Conservation (phyloP, 2,888 invertebrate species). For the Tribolium freemani region DNA sequence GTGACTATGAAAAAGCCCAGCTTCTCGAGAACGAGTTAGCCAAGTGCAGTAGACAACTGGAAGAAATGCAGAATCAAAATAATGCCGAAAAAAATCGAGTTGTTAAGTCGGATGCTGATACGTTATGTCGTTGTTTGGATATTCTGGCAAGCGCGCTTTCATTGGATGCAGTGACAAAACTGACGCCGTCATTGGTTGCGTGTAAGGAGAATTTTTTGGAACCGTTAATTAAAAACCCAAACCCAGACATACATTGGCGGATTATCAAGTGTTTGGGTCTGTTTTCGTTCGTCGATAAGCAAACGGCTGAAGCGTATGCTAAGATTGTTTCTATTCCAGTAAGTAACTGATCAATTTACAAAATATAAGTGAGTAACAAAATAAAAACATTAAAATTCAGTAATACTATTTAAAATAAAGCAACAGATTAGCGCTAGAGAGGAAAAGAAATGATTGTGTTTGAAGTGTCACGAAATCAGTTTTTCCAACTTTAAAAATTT, state of each 20-base stretch:
- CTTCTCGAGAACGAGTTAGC: slow-evolving; percentile 49
- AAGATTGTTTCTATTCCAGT: slow-evolving; percentile 55
- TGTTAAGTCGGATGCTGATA: slow-evolving; percentile 50
- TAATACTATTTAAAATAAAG: too few relatives aligned
- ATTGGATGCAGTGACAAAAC: slow-evolving; percentile 31
- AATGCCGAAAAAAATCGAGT: slow-evolving; percentile 33
- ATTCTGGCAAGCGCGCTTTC: slow-evolving; percentile 49
- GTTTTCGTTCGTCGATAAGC: slow-evolving; percentile 51
- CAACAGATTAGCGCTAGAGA: too few relatives aligned
- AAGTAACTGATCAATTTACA: slow-evolving; percentile 28
- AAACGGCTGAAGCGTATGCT: slow-evolving; percentile 48
- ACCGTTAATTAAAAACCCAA: slow-evolving; percentile 47
- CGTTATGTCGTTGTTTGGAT: slow-evolving; percentile 52
- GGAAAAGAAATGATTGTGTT: too few relatives aligned
- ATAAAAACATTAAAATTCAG: too few relatives aligned
- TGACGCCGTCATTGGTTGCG: slow-evolving; percentile 45
- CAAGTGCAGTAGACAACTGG: slow-evolving; percentile 29
- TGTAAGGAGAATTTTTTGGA: slow-evolving; percentile 54
- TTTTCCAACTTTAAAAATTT: too few relatives aligned
- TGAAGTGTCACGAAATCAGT: too few relatives aligned
- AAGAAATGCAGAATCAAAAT: slow-evolving; percentile 1
- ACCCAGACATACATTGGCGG: slow-evolving; percentile 52
- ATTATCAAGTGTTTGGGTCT: slow-evolving; percentile 52
- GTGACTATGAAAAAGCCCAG: slow-evolving; percentile 46
- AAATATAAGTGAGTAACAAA: too few relatives aligned